Conservation (phyloP, 2,888 invertebrate genomes). For the Andrena fulva region DNA sequence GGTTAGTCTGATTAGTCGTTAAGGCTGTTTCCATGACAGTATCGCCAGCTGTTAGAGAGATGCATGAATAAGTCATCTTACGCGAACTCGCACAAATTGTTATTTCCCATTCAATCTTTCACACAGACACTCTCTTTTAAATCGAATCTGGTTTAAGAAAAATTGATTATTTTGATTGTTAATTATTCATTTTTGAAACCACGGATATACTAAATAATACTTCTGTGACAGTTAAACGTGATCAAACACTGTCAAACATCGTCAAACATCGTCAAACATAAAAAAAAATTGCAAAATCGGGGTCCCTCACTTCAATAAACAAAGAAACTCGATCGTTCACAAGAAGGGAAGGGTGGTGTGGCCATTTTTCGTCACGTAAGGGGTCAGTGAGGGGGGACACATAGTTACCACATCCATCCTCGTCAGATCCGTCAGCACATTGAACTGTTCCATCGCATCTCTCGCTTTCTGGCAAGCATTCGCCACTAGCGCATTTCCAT, state of each 20-base stretch:
- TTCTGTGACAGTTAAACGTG: neutral
- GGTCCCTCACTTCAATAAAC: neutral
- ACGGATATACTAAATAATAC: too few relatives aligned
- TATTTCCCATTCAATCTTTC: too few relatives aligned
- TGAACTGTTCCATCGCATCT: constrained; percentile 86
- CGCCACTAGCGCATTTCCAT: constrained; percentile 86
- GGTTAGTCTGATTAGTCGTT: neutral
- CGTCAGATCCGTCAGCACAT: constrained; percentile 86
- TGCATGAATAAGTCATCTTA: neutral
- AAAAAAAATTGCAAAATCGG: too few relatives aligned
- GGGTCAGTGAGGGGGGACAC: constrained; percentile 5
- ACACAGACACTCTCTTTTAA: too few relatives aligned
- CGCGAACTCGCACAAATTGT: too few relatives aligned
- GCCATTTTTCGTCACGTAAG: constrained; percentile 52
- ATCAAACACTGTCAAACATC: neutral
- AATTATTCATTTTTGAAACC: too few relatives aligned
- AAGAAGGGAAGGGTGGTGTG: constrained; percentile 3
- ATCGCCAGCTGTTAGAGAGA: constrained; percentile 7
- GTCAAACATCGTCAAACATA: neutral
- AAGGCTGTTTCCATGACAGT: neutral
- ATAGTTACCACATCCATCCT: constrained; percentile 84
- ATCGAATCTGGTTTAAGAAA: too few relatives aligned
- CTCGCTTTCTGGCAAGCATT: constrained; percentile 86
- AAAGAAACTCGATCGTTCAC: neutral
- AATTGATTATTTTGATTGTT: too few relatives aligned